These are phyloP conservation scores for Neuroterus valhalla DNA, from an alignment of 1,140 invertebrate genomes.

Conservation along the genomic window DNA sequence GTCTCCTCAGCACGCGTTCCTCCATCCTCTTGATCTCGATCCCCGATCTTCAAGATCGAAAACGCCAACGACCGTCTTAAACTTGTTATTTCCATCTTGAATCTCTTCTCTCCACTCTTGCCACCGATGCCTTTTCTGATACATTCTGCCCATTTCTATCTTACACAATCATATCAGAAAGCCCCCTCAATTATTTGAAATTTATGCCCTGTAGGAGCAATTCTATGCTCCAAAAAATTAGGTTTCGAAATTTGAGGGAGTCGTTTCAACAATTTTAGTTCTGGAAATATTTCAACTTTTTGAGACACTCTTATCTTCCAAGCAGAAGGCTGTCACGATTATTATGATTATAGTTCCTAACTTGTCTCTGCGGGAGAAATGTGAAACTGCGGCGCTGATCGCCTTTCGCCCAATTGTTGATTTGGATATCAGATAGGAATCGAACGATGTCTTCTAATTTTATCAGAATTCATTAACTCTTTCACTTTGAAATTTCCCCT, in stretches of 20 bases:
- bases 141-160: neutral
- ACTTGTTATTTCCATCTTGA: constrained; percentile 15
- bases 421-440: no score
- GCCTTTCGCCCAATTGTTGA: no score
- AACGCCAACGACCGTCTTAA: neutral
- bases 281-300: no score
- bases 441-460: no score
- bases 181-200: neutral
- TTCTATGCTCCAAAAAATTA: neutral
- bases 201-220: neutral
- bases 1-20: constrained; percentile 50
- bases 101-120: neutral
- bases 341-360: no score
- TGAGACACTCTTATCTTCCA: no score
- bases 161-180: neutral
- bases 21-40: constrained; percentile 44
- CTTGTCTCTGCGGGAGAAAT: no score
- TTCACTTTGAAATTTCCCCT: no score
- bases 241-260: neutral
- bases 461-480: no score
- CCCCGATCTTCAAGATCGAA: constrained; percentile 15
- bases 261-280: neutral
- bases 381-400: no score
- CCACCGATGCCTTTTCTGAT: neutral
- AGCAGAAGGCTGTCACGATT: no score